Conservation (phyloP, 2,113 vertebrate genomes). For the Sitta europaea region DNA sequence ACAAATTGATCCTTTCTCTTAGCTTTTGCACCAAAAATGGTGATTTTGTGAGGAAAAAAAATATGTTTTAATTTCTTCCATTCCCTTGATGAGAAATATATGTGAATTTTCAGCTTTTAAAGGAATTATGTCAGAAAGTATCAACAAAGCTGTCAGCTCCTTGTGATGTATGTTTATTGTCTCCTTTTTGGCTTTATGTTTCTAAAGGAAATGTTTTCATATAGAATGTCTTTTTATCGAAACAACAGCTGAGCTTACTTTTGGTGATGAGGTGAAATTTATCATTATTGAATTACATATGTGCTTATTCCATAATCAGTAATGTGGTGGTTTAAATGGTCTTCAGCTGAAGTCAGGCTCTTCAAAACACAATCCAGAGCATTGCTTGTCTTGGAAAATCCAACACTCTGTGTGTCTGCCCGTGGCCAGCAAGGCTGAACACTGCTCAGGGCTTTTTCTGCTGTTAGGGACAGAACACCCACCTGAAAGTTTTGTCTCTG, state of each 20-base stretch:
- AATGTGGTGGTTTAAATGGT: neutral
- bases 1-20: neutral
- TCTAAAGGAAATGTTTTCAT: neutral
- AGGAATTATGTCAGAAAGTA: neutral
- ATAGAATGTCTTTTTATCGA: neutral
- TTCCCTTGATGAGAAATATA: neutral
- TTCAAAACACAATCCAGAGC: neutral
- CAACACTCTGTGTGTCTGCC: neutral
- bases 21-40: neutral
- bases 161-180: neutral
- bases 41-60: neutral
- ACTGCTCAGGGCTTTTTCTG: neutral
- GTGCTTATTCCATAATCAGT: neutral
- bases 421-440: neutral
- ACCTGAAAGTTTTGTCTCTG: neutral
- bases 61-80: neutral
- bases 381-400: neutral
- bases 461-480: neutral
- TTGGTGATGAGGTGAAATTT: neutral
- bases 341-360: neutral
- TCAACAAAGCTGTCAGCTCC: neutral
- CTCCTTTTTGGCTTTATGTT: neutral
- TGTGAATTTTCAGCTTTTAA: neutral
- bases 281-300: neutral
- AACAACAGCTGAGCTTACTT: neutral